Base-by-base conservation (phyloP, 2,888 invertebrate species). In the Drosophila recens region DNA sequence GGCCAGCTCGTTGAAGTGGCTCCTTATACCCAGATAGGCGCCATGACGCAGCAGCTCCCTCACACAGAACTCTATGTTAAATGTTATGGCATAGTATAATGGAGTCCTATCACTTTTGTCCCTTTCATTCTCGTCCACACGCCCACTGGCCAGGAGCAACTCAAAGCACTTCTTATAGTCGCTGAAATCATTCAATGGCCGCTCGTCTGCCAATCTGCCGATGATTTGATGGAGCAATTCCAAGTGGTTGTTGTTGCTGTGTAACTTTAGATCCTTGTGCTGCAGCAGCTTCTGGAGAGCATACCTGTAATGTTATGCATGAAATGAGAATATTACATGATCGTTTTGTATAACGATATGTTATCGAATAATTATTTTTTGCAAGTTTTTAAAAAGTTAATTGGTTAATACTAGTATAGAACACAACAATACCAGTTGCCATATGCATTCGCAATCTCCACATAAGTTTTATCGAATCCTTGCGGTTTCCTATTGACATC, bases 1-100 rank as follows among this genome's bases (percentile, higher is more conserved):
- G 2, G 96, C 95, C 56, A 96, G 94, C 57, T 95, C 94, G 51
- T 94, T 93, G 75, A 95, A 95, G 56, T 92, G 93, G 82, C 95
- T 95, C 79, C 94, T 94, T 45, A 95, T 93, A 2, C 96, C 96
- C 33, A 97, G 94, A 85, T 96, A 96, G 9, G 96, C 96, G 17
- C 96, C 96, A 63, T 94, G 93, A 57, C 94, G 93, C 20, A 97
- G 92, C 46, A 97, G 92, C 57, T 94, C 93, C 51, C 94, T 91
- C 8, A 95, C 94, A 3, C 94, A 95, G 51, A 94, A 94, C 27
- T 93, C 93, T 77, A 95, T 94, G 13, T 95, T 95, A 80, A 95
- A 95, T 85, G 95, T 94, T 0, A 95, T 95, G 1, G 96, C 96
- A 86, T 96, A 96, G 91, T 97, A 96, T 43, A 97, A 91, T 0